Percentiles rank a stretch among this genome's conserved stretches.
Conservation (phyloP, 1,140 invertebrate species). For the Bombus waltoni region DNA sequence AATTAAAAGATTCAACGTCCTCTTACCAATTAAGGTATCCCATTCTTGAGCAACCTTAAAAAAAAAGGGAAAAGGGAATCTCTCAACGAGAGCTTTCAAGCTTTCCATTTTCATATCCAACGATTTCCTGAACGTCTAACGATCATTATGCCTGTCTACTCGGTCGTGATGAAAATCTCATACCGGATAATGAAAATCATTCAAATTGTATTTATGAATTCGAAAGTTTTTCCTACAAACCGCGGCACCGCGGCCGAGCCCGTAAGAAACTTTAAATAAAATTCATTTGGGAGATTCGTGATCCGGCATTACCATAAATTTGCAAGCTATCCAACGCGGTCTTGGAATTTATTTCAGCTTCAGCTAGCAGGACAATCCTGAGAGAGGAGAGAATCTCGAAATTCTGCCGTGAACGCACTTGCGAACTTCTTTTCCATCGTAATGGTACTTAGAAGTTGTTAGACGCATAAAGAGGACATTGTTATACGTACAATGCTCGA, state of each 20-base stretch:
- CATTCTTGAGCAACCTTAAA: not conserved
- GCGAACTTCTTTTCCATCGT: conserved; percentile 40
- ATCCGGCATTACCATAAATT: conserved; percentile 77
- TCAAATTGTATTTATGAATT: conserved; percentile 75
- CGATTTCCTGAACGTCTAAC: conserved; percentile 42
- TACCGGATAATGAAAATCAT: conserved; percentile 64
- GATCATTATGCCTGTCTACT: conserved; percentile 60
- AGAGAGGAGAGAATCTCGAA: conserved; percentile 48
- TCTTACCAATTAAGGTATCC: not conserved
- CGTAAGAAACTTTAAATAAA: conserved; percentile 77
- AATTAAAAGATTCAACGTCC: not conserved
- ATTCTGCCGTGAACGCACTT: conserved; percentile 54
- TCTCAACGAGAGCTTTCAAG: not conserved
- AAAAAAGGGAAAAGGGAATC: not conserved
- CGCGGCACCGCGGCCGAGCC: conserved; percentile 40
- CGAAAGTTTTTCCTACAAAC: conserved; percentile 71
- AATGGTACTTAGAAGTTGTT: conserved; percentile 55
- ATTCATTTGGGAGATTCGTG: conserved; percentile 76
- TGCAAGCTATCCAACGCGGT: conserved; percentile 69
- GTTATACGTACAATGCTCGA: not conserved
- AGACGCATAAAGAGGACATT: conserved; percentile 44
- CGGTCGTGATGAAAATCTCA: conserved; percentile 53
- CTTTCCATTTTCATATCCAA: conserved; percentile 50
- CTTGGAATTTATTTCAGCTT: conserved; percentile 74
- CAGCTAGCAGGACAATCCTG: conserved; percentile 56